These are phyloP conservation scores for Rhinolophus sinicus DNA, from an alignment of 2,113 vertebrate species.

Conservation along the genomic window DNA sequence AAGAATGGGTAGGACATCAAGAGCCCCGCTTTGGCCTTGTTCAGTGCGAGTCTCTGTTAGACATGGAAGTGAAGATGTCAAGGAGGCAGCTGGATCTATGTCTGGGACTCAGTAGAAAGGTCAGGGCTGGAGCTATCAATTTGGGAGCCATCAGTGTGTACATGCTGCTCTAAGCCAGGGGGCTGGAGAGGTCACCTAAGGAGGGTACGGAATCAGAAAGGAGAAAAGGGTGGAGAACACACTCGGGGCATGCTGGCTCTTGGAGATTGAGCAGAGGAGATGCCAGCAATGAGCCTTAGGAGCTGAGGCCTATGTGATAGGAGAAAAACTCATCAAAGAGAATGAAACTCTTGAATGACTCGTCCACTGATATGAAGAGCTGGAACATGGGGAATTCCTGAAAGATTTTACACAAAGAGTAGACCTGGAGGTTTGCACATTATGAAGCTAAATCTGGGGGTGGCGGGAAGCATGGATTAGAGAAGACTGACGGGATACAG, in stretches of 20 bases:
- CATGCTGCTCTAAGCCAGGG: background rate
- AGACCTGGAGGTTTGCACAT: background rate
- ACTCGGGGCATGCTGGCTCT: background rate
- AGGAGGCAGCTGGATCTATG: background rate
- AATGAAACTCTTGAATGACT: background rate
- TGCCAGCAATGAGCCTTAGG: background rate
- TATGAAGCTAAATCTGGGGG: background rate
- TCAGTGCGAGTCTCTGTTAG: background rate
- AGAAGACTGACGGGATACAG: background rate
- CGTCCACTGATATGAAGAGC: background rate
- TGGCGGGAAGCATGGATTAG: background rate
- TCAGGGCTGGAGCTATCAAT: background rate
- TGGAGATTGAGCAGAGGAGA: background rate
- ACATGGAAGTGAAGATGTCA: background rate
- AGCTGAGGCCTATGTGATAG: rapidly evolving
- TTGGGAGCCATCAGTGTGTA: background rate
- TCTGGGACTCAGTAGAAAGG: background rate
- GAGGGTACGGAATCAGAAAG: background rate
- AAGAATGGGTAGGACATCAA: background rate
- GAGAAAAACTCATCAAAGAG: background rate
- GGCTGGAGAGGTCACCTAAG: background rate
- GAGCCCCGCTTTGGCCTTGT: background rate
- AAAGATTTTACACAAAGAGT: background rate
- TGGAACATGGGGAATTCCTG: background rate
- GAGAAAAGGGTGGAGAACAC: background rate